A percentile compares a stretch with the other conserved stretches of the same genome.
These are phyloP conservation scores for Philereme vetulata DNA, from an alignment of 2,888 invertebrate species.

Conservation along the genomic window DNA sequence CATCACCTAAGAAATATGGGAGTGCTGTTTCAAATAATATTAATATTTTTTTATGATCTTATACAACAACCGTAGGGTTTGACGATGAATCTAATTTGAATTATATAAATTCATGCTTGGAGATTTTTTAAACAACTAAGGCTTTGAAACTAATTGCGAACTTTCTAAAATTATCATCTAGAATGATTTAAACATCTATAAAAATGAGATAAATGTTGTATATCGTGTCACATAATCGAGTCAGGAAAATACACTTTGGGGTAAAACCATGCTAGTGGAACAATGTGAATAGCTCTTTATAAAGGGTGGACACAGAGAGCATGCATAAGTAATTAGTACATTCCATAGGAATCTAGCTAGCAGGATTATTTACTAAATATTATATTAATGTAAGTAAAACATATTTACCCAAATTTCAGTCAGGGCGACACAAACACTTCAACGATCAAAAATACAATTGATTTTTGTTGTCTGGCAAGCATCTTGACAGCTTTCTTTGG, in stretches of 20 bases:
- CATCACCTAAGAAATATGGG: conserved; percentile 53
- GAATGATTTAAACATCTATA: conserved; percentile 47
- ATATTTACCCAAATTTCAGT: conserved; percentile 81
- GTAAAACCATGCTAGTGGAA: conserved; percentile 68
- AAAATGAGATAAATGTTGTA: conserved; percentile 37
- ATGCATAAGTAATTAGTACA: conserved; percentile 78
- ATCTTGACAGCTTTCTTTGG: conserved; percentile 82
- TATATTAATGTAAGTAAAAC: conserved; percentile 75
- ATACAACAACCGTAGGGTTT: conserved; percentile 1
- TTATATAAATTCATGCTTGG: conserved; percentile 52
- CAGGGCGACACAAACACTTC: conserved; percentile 80
- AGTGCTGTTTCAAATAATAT: background rate
- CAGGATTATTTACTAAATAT: conserved; percentile 70
- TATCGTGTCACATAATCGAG: conserved; percentile 40
- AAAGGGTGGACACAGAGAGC: conserved; percentile 70
- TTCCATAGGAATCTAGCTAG: conserved; percentile 76
- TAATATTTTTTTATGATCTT: background rate
- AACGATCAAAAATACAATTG: conserved; percentile 67
- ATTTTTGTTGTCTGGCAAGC: conserved; percentile 71
- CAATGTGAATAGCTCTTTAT: conserved; percentile 56
- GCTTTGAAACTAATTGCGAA: conserved; percentile 34
- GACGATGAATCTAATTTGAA: background rate
- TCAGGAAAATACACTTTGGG: conserved; percentile 16
- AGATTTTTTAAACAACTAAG: conserved; percentile 45
- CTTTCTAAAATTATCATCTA: conserved; percentile 50